Conservation (phyloP, 2,797 vertebrate genomes). For the Pseudomugil gertrudae region DNA sequence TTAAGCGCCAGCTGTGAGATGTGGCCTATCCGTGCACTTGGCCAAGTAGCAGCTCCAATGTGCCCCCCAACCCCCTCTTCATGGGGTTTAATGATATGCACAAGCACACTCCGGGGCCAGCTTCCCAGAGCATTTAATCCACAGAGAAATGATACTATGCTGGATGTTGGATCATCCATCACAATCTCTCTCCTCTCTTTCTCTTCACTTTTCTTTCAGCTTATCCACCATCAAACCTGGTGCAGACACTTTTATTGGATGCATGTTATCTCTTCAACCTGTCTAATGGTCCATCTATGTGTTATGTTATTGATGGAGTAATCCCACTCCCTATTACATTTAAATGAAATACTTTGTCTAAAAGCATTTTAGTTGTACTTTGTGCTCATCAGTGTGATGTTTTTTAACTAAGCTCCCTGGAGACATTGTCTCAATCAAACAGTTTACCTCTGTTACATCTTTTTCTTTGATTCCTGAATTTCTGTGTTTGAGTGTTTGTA, state of each 20-base stretch:
- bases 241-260: constrained; percentile 41
- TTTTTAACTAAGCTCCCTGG: constrained; percentile 42
- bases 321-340: constrained; percentile 34
- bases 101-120: constrained; percentile 78
- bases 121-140: constrained; percentile 82
- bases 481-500: constrained; percentile 29
- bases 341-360: constrained; percentile 39
- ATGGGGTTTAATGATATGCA: constrained; percentile 78
- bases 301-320: constrained; percentile 39
- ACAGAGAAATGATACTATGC: constrained; percentile 79
- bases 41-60: constrained; percentile 61
- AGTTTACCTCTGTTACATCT: constrained; percentile 29
- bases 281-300: constrained; percentile 37
- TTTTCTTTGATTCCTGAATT: constrained; percentile 51
- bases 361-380: constrained; percentile 6
- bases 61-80: constrained; percentile 69
- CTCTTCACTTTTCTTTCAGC: constrained; percentile 22
- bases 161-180: constrained; percentile 77
- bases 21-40: constrained; percentile 68
- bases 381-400: constrained; percentile 25
- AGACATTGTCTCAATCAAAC: constrained; percentile 51
- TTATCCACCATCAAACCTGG: constrained; percentile 11
- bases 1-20: constrained; percentile 64
- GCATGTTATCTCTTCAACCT: constrained; percentile 42
- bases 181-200: constrained; percentile 56